Conservation (phyloP, 2,113 vertebrate genomes). For the Mystacornis crossleyi region DNA sequence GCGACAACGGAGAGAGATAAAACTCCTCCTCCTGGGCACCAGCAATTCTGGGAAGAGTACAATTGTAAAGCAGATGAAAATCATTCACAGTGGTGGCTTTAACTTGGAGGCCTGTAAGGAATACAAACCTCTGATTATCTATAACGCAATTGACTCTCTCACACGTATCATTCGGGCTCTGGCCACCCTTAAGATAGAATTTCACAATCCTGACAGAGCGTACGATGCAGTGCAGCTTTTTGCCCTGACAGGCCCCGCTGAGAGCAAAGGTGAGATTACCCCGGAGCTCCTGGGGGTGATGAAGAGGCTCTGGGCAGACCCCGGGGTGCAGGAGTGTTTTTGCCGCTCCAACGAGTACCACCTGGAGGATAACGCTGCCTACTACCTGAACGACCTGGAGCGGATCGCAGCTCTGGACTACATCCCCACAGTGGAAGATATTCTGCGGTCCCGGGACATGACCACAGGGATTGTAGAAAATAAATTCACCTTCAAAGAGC, state of each 20-base stretch:
- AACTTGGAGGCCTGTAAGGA: slow-evolving; percentile 98
- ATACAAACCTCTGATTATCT: slow-evolving; percentile 97
- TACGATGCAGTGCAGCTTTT: slow-evolving; percentile 98
- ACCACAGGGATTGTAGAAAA: slow-evolving; percentile 99
- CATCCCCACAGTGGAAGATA: slow-evolving; percentile 97
- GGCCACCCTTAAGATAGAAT: slow-evolving; percentile 94
- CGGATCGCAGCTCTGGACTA: slow-evolving; percentile 93
- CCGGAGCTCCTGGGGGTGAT: slow-evolving; percentile 94
- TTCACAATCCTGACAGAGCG: slow-evolving; percentile 94
- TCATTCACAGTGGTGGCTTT: slow-evolving; percentile 97
- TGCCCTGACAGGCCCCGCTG: slow-evolving; percentile 92
- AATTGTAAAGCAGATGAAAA: slow-evolving; percentile 99
- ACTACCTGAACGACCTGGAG: slow-evolving; percentile 97
- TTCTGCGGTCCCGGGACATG: slow-evolving; percentile 98
- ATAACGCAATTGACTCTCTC: slow-evolving; percentile 98
- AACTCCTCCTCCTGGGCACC: slow-evolving; percentile 94
- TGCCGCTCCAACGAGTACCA: slow-evolving; percentile 98
- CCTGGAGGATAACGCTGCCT: slow-evolving; percentile 97
- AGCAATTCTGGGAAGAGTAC: slow-evolving; percentile 99
- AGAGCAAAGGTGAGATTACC: slow-evolving; percentile 98
- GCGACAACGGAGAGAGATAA: slow-evolving; percentile 95
- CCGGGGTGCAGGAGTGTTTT: slow-evolving; percentile 95
- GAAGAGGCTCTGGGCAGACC: slow-evolving; percentile 94
- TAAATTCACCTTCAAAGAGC: slow-evolving; percentile 99
- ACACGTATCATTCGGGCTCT: slow-evolving; percentile 97